These are phyloP conservation scores for Umimayanthus kanabou DNA, from an alignment of 92 coral and sea anemone species.

Conservation along the genomic window DNA sequence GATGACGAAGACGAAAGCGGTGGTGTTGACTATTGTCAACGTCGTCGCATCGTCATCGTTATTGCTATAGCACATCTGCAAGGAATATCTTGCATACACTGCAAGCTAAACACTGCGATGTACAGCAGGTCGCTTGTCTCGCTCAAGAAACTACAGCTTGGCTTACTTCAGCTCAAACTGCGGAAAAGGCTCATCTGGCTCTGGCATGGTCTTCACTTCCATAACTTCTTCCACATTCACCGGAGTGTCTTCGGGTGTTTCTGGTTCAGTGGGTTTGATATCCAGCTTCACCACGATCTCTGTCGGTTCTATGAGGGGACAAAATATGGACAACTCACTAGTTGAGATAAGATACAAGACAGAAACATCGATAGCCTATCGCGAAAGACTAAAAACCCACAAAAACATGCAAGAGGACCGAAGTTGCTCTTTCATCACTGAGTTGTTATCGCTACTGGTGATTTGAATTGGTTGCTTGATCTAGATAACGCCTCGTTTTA, in stretches of 20 bases:
- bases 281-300: background rate
- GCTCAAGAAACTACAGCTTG: background rate
- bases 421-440: background rate
- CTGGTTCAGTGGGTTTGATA: constrained; percentile 3
- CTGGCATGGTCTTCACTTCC: constrained; percentile 1
- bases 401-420: background rate
- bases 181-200: constrained; percentile 14
- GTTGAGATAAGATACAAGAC: background rate
- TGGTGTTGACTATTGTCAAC: no score
- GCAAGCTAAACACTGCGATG: background rate
- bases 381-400: background rate
- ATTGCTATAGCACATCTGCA: no score
- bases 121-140: background rate
- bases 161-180: background rate
- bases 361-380: background rate
- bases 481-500: background rate
- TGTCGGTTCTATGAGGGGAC: background rate
- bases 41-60: no score
- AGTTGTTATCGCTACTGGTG: background rate
- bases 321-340: background rate
- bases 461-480: background rate
- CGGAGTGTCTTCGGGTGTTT: constrained; percentile 7
- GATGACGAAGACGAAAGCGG: no score
- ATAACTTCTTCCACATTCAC: background rate
- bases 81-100: background rate